phyloP scores from a whole-genome alignment of 2,113 vertebrate genomes.

The Indri indri region DNA sequence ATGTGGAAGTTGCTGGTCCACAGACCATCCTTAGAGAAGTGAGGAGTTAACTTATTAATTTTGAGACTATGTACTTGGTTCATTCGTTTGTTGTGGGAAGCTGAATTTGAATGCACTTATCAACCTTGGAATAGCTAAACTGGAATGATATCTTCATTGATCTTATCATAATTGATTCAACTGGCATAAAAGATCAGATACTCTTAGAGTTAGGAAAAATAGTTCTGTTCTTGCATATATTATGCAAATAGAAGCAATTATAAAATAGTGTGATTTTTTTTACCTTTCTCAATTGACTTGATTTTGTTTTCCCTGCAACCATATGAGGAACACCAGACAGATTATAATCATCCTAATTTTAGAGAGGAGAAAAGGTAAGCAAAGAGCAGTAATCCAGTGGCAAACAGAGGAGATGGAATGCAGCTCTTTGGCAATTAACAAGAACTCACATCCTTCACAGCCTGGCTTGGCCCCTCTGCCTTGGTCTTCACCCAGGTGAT shows the following conservation, averaged over 20 bases:
- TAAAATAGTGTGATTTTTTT: background rate
- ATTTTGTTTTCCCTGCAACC: background rate
- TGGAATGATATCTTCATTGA: background rate
- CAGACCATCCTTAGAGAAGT: background rate
- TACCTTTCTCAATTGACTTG: background rate
- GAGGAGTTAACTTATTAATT: background rate
- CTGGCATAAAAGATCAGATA: background rate
- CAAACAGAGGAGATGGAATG: background rate
- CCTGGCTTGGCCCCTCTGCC: too few species aligned
- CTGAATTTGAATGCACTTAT: background rate
- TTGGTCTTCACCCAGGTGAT: background rate
- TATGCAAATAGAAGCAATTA: background rate
- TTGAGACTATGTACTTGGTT: background rate
- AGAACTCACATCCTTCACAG: background rate
- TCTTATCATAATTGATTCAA: background rate
- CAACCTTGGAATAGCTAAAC: background rate
- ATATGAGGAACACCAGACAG: background rate
- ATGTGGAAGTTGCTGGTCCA: background rate
- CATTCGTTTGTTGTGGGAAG: slow-evolving; percentile 30
- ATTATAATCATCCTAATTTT: background rate
- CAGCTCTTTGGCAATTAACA: background rate
- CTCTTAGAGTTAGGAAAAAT: background rate
- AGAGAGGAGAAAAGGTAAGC: background rate
- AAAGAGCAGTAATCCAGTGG: background rate
- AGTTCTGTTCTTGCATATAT: background rate